Percentiles rank a stretch among this genome's conserved stretches.
phyloP scores from a whole-genome alignment of 1,140 invertebrate genomes.

The Drosophila tani region DNA sequence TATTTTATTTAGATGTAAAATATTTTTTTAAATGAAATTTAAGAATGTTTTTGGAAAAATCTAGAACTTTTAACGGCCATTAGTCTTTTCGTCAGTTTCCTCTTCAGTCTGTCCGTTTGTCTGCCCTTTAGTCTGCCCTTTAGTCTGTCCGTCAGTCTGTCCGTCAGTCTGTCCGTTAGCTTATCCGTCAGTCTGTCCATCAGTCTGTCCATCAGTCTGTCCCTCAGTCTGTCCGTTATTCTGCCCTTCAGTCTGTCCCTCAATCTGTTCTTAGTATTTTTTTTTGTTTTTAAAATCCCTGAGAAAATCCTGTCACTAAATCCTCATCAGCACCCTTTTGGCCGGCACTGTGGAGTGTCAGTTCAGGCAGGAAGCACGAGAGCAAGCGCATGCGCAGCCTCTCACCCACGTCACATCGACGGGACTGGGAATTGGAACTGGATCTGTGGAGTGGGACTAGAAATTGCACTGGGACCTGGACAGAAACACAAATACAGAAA shows the following conservation, averaged over 20 bases:
- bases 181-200: neutral
- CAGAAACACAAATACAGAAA: neutral
- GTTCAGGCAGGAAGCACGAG: constrained; percentile 53
- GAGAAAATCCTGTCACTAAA: neutral
- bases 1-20: too few relatives aligned
- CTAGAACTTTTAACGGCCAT: too few relatives aligned
- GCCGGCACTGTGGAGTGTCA: neutral
- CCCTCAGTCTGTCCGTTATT: neutral
- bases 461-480: constrained; percentile 12
- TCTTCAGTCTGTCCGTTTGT: neutral
- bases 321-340: neutral
- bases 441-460: constrained; percentile 19
- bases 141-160: neutral
- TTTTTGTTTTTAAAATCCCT: neutral
- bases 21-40: too few relatives aligned
- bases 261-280: neutral
- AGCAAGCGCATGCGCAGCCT: constrained; percentile 67
- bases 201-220: neutral
- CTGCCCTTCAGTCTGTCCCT: neutral
- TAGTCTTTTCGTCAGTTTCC: too few relatives aligned
- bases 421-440: constrained; percentile 22
- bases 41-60: too few relatives aligned
- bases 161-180: neutral
- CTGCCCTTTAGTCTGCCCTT: too few relatives aligned
- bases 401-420: constrained; percentile 58